Evolutionary conservation across 2,113 vertebrate genomes (phyloP), one percentile per base, ranked within the genome.

Genomic region (Puffinus mauretanicus): DNA sequence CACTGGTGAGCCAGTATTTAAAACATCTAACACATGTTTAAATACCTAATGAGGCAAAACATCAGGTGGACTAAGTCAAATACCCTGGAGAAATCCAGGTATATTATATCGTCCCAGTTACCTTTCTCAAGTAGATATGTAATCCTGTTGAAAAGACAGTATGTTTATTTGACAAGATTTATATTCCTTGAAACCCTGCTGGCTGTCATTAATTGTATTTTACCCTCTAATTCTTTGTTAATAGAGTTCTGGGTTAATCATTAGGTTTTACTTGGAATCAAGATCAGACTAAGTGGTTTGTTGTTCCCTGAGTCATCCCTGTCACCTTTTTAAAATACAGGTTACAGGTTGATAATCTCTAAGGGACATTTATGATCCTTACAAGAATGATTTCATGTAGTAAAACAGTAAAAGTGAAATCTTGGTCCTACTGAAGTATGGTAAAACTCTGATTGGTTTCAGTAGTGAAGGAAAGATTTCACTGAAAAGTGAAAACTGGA

Each of bases 211-310:
- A 92, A 86, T 66, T 82, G 61, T 34, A 54, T 83, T 93, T 86
- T 60, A 90, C 13, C 71, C 51, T 83, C 82, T 80, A 80, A 92
- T 90, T 93, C 88, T 58, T 86, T 51, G 67, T 47, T 95, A 94
- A 93, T 55, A 86, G 87, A 79, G 51, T 78, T 90, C 79, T 89
- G 76, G 64, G 67, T 73, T 93, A 87, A 92, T 87, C 17, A 36
- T 20, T 49, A n/a, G 34, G 51, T 62, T 96, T 94, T 69, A 65
- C 30, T 69, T 40, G 25, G 61, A 85, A 76, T 73, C 76, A 44
- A 84, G 82, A 82, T 57, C 93, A 86, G 47, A 38, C 52, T 82
- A 72, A 93, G 73, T 40, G 75, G 60, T 86, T 64, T 51, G 71
- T 9, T 93, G 34, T 54, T 93, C 36, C 77, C 52, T 1, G 13